These are phyloP conservation scores for Gobius niger DNA, from an alignment of 2,113 vertebrate genomes.

Conservation along the genomic window DNA sequence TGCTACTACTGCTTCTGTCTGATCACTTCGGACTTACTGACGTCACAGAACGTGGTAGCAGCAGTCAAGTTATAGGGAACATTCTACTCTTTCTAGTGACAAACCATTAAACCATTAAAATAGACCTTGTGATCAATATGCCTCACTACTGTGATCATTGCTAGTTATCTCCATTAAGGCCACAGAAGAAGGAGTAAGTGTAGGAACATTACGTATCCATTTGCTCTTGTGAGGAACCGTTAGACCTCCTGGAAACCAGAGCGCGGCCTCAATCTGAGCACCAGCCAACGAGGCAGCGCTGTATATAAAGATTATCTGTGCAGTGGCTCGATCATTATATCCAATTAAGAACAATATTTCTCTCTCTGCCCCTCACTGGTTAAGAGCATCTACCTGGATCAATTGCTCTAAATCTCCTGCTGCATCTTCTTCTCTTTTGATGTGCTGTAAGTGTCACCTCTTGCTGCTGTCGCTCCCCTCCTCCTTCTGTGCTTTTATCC, in stretches of 20 bases:
- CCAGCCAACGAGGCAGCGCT: conserved; percentile 35
- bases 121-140: conserved; percentile 47
- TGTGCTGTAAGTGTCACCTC: conserved; percentile 46
- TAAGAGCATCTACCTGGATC: conserved; percentile 51
- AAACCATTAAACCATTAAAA: background rate
- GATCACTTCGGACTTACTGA: background rate
- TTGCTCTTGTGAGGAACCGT: conserved; percentile 22
- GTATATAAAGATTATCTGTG: conserved; percentile 54
- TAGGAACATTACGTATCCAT: conserved; percentile 24
- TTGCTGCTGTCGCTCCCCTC: conserved; percentile 47
- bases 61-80: background rate
- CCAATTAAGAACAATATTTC: conserved; percentile 58
- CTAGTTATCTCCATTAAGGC: conserved; percentile 51
- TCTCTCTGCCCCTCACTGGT: conserved; percentile 28
- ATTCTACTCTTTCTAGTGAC: background rate
- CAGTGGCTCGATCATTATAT: conserved; percentile 57
- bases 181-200: conserved; percentile 10
- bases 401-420: conserved; percentile 46
- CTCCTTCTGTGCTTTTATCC: conserved; percentile 61
- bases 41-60: background rate
- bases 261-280: conserved; percentile 38
- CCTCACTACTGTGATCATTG: conserved; percentile 44
- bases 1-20: background rate
- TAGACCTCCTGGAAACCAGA: conserved; percentile 25
- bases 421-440: conserved; percentile 40